phyloP scores from a whole-genome alignment of 2,113 vertebrate species.

The Syrmaticus mikado region DNA sequence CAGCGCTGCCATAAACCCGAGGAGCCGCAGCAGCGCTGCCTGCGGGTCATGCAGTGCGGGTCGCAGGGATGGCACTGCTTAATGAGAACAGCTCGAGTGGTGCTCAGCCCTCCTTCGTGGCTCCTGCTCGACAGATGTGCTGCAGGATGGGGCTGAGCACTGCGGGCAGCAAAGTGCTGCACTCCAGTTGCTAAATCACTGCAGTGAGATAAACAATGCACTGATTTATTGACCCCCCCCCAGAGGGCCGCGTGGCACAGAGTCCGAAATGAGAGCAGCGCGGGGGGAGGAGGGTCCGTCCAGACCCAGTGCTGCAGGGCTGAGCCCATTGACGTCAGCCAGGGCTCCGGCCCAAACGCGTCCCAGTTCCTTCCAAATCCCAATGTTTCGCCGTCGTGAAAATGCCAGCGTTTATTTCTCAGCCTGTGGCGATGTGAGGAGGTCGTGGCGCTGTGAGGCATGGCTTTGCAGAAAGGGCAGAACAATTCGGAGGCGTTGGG shows the following conservation, averaged over 20 bases:
- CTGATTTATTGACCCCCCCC: not conserved
- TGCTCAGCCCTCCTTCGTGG: not conserved
- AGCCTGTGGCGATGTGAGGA: not conserved
- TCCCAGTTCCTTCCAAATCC: not conserved
- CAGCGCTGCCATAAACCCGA: not conserved
- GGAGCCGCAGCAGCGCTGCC: not conserved
- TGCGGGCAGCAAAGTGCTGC: not conserved
- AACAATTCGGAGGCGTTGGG: not conserved
- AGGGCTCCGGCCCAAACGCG: slow-evolving; percentile 8
- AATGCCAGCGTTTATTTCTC: slow-evolving; percentile 32
- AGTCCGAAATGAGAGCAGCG: rapidly evolving
- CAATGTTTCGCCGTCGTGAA: not conserved
- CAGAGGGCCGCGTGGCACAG: not conserved
- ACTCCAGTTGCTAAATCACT: not conserved
- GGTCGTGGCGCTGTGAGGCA: not conserved
- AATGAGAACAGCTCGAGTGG: not conserved
- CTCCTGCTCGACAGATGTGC: not conserved
- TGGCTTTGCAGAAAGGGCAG: not conserved
- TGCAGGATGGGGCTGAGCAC: too few species aligned
- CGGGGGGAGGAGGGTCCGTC: not conserved
- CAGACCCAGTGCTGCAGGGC: rapidly evolving
- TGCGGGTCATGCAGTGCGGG: too few species aligned
- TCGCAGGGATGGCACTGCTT: not conserved
- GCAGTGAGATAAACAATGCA: rapidly evolving
- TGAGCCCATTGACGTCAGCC: not conserved